phyloP scores from a whole-genome alignment of 2,797 vertebrate species.

The Propithecus deckenii region DNA sequence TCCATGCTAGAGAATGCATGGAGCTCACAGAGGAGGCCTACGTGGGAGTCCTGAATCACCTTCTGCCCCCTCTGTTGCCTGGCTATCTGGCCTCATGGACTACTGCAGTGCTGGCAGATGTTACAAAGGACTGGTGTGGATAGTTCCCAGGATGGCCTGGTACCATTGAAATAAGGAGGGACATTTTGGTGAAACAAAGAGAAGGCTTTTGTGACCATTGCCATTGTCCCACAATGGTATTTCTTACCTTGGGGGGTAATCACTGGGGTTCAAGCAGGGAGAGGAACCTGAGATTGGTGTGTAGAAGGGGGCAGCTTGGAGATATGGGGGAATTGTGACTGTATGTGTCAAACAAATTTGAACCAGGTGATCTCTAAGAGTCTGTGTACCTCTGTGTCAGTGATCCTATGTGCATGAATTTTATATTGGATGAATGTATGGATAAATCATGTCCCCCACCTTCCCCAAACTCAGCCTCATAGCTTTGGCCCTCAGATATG shows the following conservation, averaged over 20 bases:
- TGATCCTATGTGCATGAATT: not conserved
- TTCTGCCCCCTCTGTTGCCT: not conserved
- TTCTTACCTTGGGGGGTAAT: not conserved
- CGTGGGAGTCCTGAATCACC: not conserved
- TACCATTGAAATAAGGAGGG: not conserved
- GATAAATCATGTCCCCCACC: not conserved
- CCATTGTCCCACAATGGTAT: not conserved
- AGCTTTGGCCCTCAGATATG: not conserved
- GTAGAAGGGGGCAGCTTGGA: too few relatives aligned
- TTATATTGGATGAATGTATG: not conserved
- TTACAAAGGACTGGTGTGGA: not conserved
- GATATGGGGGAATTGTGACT: not conserved
- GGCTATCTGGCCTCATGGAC: not conserved
- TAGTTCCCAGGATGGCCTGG: not conserved
- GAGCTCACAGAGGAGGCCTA: not conserved
- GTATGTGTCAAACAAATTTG: not conserved
- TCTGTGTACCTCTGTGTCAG: too few relatives aligned
- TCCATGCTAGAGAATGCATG: not conserved
- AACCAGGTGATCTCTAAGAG: not conserved
- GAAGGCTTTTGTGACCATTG: not conserved
- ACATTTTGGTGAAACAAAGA: not conserved
- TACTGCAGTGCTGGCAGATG: not conserved
- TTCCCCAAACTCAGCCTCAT: not conserved
- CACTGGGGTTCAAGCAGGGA: not conserved
- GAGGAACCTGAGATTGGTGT: not conserved